A percentile compares a stretch with the other conserved stretches of the same genome.
Conservation (phyloP, 2,797 vertebrate species). For the Thripadectes ignobilis region DNA sequence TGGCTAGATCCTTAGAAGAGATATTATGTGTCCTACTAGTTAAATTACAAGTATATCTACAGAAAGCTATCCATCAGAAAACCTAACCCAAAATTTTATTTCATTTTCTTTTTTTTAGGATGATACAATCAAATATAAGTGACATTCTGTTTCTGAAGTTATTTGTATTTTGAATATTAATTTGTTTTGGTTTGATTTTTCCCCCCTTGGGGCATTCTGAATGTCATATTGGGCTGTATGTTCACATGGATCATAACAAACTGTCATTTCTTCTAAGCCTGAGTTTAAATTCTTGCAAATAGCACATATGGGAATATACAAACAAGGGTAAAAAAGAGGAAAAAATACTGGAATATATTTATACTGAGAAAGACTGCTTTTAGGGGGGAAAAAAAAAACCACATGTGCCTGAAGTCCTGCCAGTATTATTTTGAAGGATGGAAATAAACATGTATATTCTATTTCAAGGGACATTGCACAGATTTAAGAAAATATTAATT, state of each 20-base stretch:
- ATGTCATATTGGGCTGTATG: background rate
- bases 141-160: background rate
- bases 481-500: background rate
- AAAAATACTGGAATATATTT: background rate
- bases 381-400: rapidly evolving
- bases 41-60: background rate
- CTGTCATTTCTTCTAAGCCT: background rate
- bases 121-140: background rate
- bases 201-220: background rate
- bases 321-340: background rate
- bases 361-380: background rate
- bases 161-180: background rate
- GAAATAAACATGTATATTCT: background rate
- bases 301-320: conserved; percentile 10
- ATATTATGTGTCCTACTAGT: rapidly evolving
- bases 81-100: background rate
- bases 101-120: background rate
- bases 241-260: background rate
- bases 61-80: background rate
- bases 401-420: background rate
- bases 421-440: background rate
- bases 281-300: background rate
- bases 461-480: background rate
- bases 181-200: background rate
- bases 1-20: background rate